phyloP scores from a whole-genome alignment of 2,113 vertebrate species.

The Ginglymostoma cirratum region DNA sequence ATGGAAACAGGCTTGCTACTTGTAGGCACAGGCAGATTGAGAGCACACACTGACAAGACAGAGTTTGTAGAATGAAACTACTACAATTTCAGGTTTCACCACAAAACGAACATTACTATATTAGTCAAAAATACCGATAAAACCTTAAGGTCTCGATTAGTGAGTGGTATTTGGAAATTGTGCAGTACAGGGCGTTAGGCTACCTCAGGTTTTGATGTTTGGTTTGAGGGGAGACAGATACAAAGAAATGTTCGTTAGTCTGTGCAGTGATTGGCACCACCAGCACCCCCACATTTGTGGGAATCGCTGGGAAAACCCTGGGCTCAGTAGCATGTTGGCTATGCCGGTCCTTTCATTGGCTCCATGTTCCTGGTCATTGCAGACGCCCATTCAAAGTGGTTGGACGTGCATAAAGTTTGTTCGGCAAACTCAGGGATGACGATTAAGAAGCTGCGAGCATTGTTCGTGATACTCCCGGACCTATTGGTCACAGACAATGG shows the following conservation, averaged over 20 bases:
- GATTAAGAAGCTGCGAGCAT: too few species aligned
- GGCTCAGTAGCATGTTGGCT: too few species aligned
- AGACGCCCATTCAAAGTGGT: too few species aligned
- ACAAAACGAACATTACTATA: not conserved
- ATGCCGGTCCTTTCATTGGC: too few species aligned
- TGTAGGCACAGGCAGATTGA: not conserved
- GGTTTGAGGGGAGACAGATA: not conserved
- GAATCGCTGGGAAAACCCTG: too few species aligned
- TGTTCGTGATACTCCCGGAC: too few species aligned
- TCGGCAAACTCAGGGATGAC: too few species aligned
- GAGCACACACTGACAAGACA: not conserved
- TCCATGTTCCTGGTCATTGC: too few species aligned
- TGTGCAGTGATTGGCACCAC: too few species aligned
- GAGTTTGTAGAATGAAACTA: not conserved
- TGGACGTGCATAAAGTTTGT: too few species aligned
- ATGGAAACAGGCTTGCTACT: not conserved
- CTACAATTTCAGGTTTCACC: not conserved
- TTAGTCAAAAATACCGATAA: not conserved
- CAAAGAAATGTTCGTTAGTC: not conserved
- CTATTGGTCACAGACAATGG: too few species aligned
- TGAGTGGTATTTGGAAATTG: not conserved
- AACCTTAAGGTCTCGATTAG: not conserved
- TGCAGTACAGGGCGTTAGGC: not conserved
- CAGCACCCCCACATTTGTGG: too few species aligned
- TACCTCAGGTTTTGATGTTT: not conserved